Evolutionary conservation across 1,140 invertebrate genomes (phyloP).

Genomic region (Agrypnia vestita): DNA sequence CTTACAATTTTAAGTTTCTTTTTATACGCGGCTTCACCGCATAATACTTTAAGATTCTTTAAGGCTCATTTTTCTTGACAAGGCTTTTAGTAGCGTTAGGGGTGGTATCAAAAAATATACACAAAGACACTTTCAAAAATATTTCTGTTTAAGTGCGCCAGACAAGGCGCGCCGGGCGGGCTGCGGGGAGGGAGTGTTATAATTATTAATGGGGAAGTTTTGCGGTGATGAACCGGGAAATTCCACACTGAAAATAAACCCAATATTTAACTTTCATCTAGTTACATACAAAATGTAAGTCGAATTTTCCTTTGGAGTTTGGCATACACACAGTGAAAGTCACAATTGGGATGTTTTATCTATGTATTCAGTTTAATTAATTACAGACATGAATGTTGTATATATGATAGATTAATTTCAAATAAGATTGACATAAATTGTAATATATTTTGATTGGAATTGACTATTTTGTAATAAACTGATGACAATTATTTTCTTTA

Average conservation of each 20-base stretch:
- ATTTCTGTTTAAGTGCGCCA: background rate
- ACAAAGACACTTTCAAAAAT: no score
- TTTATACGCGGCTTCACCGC: no score
- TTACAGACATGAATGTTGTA: background rate
- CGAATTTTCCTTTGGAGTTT: background rate
- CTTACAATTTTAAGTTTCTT: background rate
- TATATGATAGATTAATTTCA: no score
- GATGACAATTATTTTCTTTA: no score
- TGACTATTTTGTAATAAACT: no score
- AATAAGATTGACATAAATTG: no score
- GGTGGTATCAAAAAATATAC: no score
- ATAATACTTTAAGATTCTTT: no score
- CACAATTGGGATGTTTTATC: background rate
- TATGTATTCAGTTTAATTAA: background rate
- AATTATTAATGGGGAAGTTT: background rate
- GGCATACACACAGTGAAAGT: background rate
- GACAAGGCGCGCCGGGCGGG: background rate
- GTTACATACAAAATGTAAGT: background rate
- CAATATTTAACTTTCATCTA: conserved; percentile 3
- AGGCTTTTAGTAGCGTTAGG: no score
- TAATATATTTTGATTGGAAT: no score
- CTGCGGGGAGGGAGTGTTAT: background rate
- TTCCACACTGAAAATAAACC: background rate
- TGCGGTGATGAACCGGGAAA: conserved; percentile 1
- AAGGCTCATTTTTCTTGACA: no score